phyloP scores from a whole-genome alignment of 2,797 vertebrate species.

The Anas acuta region DNA sequence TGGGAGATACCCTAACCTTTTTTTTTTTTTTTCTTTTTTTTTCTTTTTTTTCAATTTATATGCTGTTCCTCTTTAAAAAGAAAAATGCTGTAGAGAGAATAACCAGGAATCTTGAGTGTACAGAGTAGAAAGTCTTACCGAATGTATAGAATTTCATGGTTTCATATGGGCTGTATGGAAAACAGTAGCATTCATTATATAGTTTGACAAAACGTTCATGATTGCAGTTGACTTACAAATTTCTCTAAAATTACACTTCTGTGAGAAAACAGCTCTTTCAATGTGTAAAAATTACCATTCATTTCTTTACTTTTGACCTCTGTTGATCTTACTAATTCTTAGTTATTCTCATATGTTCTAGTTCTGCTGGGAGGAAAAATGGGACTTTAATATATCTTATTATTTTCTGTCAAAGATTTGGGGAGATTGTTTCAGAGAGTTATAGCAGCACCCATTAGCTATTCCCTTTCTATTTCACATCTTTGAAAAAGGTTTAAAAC shows the following conservation, averaged over 20 bases:
- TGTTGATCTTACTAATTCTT: conserved; percentile 25
- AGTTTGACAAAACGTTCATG: conserved; percentile 2
- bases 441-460: background rate
- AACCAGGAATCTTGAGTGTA: conserved; percentile 15
- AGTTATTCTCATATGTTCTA: conserved; percentile 38
- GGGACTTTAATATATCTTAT: background rate
- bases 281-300: conserved; percentile 49
- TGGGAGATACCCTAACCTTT: background rate
- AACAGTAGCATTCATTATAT: conserved; percentile 69
- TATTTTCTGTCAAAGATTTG: background rate
- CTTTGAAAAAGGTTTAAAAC: background rate
- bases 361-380: background rate
- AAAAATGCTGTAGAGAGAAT: background rate
- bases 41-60: background rate
- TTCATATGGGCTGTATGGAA: background rate
- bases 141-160: conserved; percentile 27
- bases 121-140: background rate
- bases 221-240: conserved; percentile 64
- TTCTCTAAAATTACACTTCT: conserved; percentile 62
- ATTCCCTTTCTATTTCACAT: background rate
- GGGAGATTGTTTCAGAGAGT: background rate
- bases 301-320: conserved; percentile 7
- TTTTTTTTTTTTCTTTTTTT: conserved; percentile 48
- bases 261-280: conserved; percentile 59
- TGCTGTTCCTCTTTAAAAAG: background rate